Conservation (phyloP, 92 coral and sea anemone species). For the Siderastrea radians region DNA sequence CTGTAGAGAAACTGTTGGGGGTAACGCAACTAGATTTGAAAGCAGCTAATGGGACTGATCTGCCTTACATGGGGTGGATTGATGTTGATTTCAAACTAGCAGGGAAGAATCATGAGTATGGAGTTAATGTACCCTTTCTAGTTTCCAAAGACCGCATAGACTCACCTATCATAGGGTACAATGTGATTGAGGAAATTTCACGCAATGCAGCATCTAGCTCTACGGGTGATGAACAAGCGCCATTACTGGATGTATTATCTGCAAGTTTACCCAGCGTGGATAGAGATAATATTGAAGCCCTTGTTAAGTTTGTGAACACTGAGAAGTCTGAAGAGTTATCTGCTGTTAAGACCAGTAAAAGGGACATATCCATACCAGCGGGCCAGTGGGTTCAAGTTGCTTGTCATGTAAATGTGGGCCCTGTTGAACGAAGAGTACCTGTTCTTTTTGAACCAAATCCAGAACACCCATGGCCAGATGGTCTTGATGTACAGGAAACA, state of each 20-base stretch:
- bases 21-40: slow-evolving; percentile 59
- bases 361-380: too few relatives aligned
- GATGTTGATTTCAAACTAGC: neutral
- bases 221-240: neutral
- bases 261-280: too few relatives aligned
- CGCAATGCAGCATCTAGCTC: neutral
- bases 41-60: slow-evolving; percentile 67
- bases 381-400: too few relatives aligned
- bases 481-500: too few relatives aligned
- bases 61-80: slow-evolving; percentile 71
- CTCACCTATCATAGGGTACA: slow-evolving; percentile 9
- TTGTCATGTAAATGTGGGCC: slow-evolving; percentile 72
- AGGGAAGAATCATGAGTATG: neutral
- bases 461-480: slow-evolving; percentile 55
- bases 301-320: too few relatives aligned
- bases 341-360: too few relatives aligned
- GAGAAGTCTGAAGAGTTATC: too few relatives aligned
- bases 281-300: too few relatives aligned
- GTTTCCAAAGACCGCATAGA: slow-evolving; percentile 4
- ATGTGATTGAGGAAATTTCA: slow-evolving; percentile 25
- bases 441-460: slow-evolving; percentile 78
- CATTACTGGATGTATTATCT: too few relatives aligned
- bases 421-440: slow-evolving; percentile 47
- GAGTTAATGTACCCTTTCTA: neutral
- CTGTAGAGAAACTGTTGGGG: slow-evolving; percentile 58